A percentile compares a stretch with the other conserved stretches of the same genome.
These are phyloP conservation scores for Rhingia campestris DNA, from an alignment of 2,888 invertebrate genomes.

Conservation along the genomic window DNA sequence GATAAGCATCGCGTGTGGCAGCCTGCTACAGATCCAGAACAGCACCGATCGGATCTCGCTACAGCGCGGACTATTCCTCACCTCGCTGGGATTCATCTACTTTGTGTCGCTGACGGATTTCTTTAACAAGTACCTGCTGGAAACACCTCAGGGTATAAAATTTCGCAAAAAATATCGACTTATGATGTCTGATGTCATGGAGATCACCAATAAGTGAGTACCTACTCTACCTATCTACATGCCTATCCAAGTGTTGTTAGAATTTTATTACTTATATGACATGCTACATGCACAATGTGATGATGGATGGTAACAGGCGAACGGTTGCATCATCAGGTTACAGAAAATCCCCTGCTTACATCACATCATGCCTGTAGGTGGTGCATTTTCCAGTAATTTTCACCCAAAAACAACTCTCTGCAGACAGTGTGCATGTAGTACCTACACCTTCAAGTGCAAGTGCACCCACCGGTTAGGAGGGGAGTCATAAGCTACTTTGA, in stretches of 20 bases:
- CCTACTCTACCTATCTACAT: constrained; percentile 68
- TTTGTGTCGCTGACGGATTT: constrained; percentile 87
- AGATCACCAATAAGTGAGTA: constrained; percentile 90
- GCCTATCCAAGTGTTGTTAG: too few relatives aligned
- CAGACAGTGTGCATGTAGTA: too few relatives aligned
- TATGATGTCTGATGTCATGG: constrained; percentile 87
- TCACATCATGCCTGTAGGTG: constrained; percentile 1
- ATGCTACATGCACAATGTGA: neutral
- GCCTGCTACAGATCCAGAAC: constrained; percentile 81
- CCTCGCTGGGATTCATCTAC: constrained; percentile 87
- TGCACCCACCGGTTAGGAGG: too few relatives aligned
- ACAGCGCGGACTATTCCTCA: constrained; percentile 85
- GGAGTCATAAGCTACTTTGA: neutral
- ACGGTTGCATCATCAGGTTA: constrained; percentile 57
- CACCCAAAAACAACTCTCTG: neutral
- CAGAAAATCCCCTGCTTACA: constrained; percentile 3
- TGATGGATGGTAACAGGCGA: neutral
- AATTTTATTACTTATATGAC: neutral
- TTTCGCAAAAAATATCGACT: constrained; percentile 87
- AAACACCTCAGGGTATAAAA: constrained; percentile 85
- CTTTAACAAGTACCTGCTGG: constrained; percentile 85
- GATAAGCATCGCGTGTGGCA: constrained; percentile 81
- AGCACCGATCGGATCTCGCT: constrained; percentile 85
- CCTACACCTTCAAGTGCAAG: too few relatives aligned
- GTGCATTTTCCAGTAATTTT: neutral